phyloP scores from a whole-genome alignment of 2,888 invertebrate species.

The Polyommatus icarus region DNA sequence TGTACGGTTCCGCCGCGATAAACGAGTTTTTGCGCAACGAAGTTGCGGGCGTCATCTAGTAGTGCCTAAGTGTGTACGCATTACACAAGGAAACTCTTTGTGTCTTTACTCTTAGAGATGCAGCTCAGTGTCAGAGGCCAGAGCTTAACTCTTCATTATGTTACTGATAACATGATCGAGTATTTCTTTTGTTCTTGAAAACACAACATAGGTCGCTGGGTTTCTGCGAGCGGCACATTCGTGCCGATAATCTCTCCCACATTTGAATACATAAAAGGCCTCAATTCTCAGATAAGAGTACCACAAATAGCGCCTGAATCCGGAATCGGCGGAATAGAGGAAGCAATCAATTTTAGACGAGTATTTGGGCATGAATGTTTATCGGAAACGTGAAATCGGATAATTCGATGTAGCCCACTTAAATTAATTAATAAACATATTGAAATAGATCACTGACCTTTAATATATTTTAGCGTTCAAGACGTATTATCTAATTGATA shows the following conservation, averaged over 20 bases:
- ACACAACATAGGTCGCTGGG: too few species aligned
- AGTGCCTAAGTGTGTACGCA: too few species aligned
- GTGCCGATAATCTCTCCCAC: background rate
- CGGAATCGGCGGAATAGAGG: background rate
- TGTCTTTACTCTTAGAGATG: too few species aligned
- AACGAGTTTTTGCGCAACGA: too few species aligned
- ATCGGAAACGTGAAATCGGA: constrained; percentile 9
- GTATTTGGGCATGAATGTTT: background rate
- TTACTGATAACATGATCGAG: too few species aligned
- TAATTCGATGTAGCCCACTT: background rate
- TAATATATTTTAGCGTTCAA: background rate
- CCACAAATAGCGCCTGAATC: constrained; percentile 7
- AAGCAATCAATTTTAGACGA: constrained; percentile 19
- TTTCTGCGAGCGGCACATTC: background rate
- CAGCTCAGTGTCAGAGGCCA: too few species aligned
- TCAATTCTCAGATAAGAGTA: background rate
- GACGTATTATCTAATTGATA: background rate
- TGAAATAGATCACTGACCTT: background rate
- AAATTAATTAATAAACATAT: background rate
- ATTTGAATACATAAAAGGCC: background rate
- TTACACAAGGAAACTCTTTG: too few species aligned
- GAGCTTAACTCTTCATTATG: too few species aligned
- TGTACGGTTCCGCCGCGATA: too few species aligned
- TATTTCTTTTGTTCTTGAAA: too few species aligned
- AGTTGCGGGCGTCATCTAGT: too few species aligned